Conservation (phyloP, 2,888 invertebrate genomes). For the Andrena hattorfiana region DNA sequence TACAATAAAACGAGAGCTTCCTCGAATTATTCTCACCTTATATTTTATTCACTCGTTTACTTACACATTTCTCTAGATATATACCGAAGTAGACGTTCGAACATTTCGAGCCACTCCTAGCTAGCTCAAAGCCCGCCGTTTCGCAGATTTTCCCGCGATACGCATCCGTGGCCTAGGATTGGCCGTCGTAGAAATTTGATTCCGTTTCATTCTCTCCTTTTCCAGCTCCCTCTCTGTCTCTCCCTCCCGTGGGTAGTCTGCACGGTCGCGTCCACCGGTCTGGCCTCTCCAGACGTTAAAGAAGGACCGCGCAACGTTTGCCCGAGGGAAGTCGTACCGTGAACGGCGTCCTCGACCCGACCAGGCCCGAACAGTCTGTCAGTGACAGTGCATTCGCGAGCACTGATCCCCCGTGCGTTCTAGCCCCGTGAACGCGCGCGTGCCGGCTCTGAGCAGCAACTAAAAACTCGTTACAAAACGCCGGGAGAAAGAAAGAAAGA, state of each 20-base stretch:
- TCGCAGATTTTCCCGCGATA: constrained; percentile 18
- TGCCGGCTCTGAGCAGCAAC: constrained; percentile 9
- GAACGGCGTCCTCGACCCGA: constrained; percentile 50
- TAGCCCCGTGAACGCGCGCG: background rate
- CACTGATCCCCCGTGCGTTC: constrained; percentile 16
- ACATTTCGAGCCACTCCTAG: background rate
- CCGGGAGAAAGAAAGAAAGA: background rate
- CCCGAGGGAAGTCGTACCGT: constrained; percentile 64
- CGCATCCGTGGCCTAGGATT: constrained; percentile 31
- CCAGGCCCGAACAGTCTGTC: constrained; percentile 61
- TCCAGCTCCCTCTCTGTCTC: constrained; percentile 32
- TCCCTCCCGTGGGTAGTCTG: constrained; percentile 24
- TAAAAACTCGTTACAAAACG: constrained; percentile 16
- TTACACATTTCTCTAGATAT: no score
- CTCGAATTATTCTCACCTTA: no score
- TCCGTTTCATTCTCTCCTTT: constrained; percentile 46
- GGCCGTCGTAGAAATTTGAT: constrained; percentile 60
- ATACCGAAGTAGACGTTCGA: no score
- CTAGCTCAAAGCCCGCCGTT: constrained; percentile 1
- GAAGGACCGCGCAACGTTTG: constrained; percentile 60
- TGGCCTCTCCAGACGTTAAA: constrained; percentile 26
- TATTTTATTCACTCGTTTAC: no score
- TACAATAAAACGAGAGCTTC: no score
- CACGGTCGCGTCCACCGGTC: constrained; percentile 42
- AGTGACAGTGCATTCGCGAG: constrained; percentile 59